These are phyloP conservation scores for Melieria picta DNA, from an alignment of 2,888 invertebrate species.

Conservation along the genomic window DNA sequence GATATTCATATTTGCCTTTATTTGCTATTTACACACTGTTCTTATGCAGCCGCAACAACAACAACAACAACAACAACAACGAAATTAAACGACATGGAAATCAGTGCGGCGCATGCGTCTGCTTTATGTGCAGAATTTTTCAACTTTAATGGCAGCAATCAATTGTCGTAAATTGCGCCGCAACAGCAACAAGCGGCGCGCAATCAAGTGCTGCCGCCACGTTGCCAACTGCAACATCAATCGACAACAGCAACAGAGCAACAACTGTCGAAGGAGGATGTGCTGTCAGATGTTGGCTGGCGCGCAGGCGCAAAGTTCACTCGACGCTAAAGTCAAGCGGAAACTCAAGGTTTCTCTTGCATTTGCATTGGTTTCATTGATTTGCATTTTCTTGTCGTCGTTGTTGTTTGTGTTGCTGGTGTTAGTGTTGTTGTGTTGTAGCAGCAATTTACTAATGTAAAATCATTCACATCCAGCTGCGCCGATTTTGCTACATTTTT, in stretches of 20 bases:
- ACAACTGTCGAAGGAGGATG: not conserved
- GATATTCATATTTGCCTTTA: too few species aligned
- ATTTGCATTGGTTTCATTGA: slow-evolving; percentile 2
- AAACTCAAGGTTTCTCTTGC: slow-evolving; percentile 22
- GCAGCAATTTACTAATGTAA: not conserved
- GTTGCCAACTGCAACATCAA: too few species aligned
- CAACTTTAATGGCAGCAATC: slow-evolving; percentile 35
- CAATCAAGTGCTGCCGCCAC: too few species aligned
- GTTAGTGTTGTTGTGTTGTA: too few species aligned
- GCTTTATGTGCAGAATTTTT: slow-evolving; percentile 28
- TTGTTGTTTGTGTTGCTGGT: too few species aligned
- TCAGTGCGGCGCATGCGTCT: not conserved
- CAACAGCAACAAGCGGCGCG: slow-evolving; percentile 3
- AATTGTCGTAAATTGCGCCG: slow-evolving; percentile 29
- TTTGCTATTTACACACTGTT: too few species aligned
- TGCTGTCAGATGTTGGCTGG: not conserved
- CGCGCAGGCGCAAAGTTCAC: slow-evolving; percentile 26
- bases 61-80: too few species aligned
- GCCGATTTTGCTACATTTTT: not conserved
- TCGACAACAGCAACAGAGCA: not conserved
- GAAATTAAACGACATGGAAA: too few species aligned
- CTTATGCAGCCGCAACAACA: too few species aligned
- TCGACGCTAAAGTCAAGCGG: slow-evolving; percentile 24
- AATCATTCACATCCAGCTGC: not conserved
- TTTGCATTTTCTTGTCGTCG: slow-evolving; percentile 13